A percentile compares a stretch with the other conserved stretches of the same genome.
These are phyloP conservation scores for Kradibia gibbosae DNA, from an alignment of 1,140 invertebrate species.

Conservation along the genomic window DNA sequence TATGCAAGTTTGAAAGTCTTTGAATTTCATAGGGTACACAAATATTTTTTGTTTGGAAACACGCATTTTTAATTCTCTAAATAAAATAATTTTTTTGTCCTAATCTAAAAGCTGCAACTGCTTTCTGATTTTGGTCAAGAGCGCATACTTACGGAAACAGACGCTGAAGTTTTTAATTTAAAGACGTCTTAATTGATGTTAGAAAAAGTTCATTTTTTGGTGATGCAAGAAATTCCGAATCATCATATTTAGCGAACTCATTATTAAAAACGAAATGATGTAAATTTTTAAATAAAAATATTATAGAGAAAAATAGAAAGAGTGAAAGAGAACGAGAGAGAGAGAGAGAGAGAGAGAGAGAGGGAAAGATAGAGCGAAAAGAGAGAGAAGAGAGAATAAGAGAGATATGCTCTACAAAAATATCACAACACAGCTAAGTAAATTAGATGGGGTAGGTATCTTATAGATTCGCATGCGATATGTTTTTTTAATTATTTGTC, in stretches of 20 bases:
- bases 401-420: no score
- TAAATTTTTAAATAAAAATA: no score
- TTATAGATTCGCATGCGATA: background rate
- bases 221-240: background rate
- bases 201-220: conserved; percentile 28
- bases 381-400: no score
- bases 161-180: conserved; percentile 6
- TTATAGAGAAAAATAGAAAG: no score
- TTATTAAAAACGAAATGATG: conserved; percentile 3
- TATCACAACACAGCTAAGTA: no score
- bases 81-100: conserved; percentile 13
- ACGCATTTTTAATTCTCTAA: conserved; percentile 20
- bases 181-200: conserved; percentile 22
- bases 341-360: no score
- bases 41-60: no score
- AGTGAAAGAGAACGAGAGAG: no score
- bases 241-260: background rate
- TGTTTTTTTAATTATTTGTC: background rate
- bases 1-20: conserved; percentile 36
- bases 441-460: no score
- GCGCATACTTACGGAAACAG: conserved; percentile 14
- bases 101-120: no score
- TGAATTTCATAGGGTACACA: conserved; percentile 18
- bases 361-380: no score
- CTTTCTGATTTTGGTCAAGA: background rate